Evolutionary conservation across 2,888 invertebrate genomes (phyloP), one percentile per base, ranked within the genome.

Genomic region (Cerastis leucographa): DNA sequence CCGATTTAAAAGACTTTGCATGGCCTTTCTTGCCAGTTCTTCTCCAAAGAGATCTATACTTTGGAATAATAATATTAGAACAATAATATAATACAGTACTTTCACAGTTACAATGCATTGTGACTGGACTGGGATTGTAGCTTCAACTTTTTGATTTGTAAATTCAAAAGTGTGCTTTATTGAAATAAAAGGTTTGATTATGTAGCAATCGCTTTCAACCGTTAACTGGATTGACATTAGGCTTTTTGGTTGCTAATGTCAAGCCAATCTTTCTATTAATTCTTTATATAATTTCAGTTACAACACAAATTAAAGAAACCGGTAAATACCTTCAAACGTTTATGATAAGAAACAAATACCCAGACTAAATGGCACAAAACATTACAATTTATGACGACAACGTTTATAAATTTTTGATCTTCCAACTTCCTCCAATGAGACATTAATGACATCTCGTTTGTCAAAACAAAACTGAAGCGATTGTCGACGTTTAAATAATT

Each of bases 401-500:
- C 71, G 59, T 78, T 78, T 83, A 86, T 54, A 83, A 46, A 74
- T 74, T 75, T 83, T 74, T 76, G 81, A 74, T 83, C 62, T 64
- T 35, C 67, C 17, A 78, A 78, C 84, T 86, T 83, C 69, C 74
- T 69, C 42, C 79, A 74, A 83, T 71, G 79, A 74, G 86, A 70
- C 83, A 78, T 66, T 72, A 78, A 83, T 74, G 84, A 86, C 71
- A 78, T 83, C 84, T 86, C 84, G 40, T 86, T 78, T 83, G 86
- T 86, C 86, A 84, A 83, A 84, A 84, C 84, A 86, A 83, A 74
- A 71, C 78, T 76, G 83, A 78, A 84, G 42, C 79, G 54, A 70
- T 83, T 84, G 74, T 84, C 66, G 71, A 74, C 71, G 65, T 84
- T 86, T 84, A 76, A 86, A 84, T 86, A 84, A 86, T 84, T 83